These are phyloP conservation scores for Perizoma flavofasciatum DNA, from an alignment of 2,888 invertebrate species.

Conservation along the genomic window DNA sequence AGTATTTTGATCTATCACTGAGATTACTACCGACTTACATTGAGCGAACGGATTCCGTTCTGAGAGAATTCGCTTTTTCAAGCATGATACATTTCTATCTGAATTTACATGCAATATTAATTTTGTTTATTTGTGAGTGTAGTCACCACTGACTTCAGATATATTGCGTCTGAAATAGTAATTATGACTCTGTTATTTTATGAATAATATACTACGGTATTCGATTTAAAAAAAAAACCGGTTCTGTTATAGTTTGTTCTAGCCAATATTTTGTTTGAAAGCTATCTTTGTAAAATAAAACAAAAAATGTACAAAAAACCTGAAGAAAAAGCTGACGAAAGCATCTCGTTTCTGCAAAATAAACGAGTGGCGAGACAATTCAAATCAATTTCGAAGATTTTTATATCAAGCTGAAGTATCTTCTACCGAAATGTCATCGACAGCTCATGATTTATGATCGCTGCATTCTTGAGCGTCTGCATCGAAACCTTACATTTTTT, in stretches of 20 bases:
- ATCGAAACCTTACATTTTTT: constrained; percentile 61
- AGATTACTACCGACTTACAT: constrained; percentile 49
- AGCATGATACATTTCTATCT: constrained; percentile 22
- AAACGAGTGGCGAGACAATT: neutral
- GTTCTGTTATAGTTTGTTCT: too few species aligned
- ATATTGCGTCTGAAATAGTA: too few species aligned
- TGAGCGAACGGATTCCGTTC: constrained; percentile 30
- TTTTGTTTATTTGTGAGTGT: constrained; percentile 12
- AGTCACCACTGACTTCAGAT: constrained; percentile 1
- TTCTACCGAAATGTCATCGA: constrained; percentile 60
- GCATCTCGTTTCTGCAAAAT: constrained; percentile 4
- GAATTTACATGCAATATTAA: constrained; percentile 13
- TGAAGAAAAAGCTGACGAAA: neutral
- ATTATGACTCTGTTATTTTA: too few species aligned
- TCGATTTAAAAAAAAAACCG: too few species aligned
- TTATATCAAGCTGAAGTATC: constrained; percentile 34
- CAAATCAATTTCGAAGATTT: constrained; percentile 29
- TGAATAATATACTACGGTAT: too few species aligned
- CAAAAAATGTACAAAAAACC: too few species aligned
- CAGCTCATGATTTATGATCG: constrained; percentile 72
- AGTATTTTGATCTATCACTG: constrained; percentile 52
- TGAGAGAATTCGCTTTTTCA: constrained; percentile 18
- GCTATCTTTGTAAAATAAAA: too few species aligned
- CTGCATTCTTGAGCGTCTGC: constrained; percentile 63
- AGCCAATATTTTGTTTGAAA: too few species aligned